Evolutionary conservation across 2,113 vertebrate genomes (phyloP).

Genomic region (Cheirogaleus medius): DNA sequence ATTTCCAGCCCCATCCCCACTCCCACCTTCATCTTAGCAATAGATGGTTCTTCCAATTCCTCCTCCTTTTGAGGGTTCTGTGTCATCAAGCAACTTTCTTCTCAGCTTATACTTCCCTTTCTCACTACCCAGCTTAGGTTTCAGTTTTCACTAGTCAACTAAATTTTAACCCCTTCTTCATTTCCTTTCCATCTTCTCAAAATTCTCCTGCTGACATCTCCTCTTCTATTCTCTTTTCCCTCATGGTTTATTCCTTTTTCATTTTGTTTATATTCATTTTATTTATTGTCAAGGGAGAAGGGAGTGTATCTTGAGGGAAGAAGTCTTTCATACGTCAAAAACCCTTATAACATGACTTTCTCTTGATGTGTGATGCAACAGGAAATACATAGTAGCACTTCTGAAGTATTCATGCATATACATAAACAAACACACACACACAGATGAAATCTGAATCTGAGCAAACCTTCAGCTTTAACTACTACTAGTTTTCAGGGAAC

Average conservation of each 20-base stretch:
- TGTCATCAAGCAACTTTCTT: neutral
- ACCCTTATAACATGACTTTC: neutral
- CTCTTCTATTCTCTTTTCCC: neutral
- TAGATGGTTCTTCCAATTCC: neutral
- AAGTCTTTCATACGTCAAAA: neutral
- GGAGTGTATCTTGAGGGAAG: neutral
- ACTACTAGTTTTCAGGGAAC: neutral
- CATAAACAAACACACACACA: too few relatives aligned
- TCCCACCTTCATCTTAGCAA: neutral
- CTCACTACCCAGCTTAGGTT: neutral
- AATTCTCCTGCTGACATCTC: neutral
- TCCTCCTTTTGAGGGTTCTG: neutral
- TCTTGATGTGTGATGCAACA: neutral
- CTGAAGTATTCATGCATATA: neutral
- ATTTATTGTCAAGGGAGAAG: neutral
- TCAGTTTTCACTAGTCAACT: neutral
- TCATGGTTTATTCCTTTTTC: neutral
- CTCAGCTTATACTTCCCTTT: neutral
- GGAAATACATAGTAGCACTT: neutral
- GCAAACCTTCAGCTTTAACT: neutral
- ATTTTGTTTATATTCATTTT: neutral
- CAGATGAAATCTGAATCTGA: neutral
- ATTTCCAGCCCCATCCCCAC: neutral
- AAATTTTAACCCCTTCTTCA: neutral
- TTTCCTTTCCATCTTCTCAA: neutral